Base-by-base conservation (phyloP, 2,113 vertebrate genomes). In the Rhea pennata region DNA sequence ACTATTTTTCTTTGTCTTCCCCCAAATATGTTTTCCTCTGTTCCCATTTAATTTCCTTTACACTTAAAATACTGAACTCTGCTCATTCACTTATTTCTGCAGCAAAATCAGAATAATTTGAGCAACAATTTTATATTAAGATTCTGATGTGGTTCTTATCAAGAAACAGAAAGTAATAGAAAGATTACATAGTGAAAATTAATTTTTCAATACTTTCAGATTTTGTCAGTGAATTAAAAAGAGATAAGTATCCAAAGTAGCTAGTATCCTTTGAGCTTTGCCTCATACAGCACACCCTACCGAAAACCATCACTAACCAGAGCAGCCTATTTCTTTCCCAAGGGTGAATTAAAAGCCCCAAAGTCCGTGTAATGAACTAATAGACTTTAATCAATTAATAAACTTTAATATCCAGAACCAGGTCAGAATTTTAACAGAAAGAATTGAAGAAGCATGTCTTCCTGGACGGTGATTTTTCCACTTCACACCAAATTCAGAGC, bases 341-440 rank as follows among this genome's bases (percentile, higher is more conserved):
- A 4, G 20, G 12, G 23, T 2, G 8, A 0, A 0, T 73, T 93
- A 73, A 64, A 84, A 40, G 19, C 2, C 51, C 26, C 39, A 42
- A 10, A 65, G 23, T 13, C 75, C 54, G 36, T 12, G 9, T 64
- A 9, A 78, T 36, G n/a, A 84, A 48, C 40, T 39, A 58, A 17
- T 62, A 24, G 79, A 82, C 44, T 71, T 21, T 26, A 40, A 10
- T 27, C 40, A 36, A 1, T 36, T 81, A 74, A n/a, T 72, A 4
- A 83, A 15, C 26, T 75, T 70, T 58, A 48, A 7, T 64, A 64
- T 74, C 40, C 50, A 71, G 64, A 81, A 65, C 16, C 71, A 56
- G 6, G 3, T 70, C 19, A 84, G 11, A 5, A 44, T 70, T 93
- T 94, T 56, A 56, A 73, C 51, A 24, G 12, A 51, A 72, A 69